Percentiles rank a stretch among this genome's conserved stretches.
These are phyloP conservation scores for Adelosebastes latens DNA, from an alignment of 2,797 vertebrate genomes.

Conservation along the genomic window DNA sequence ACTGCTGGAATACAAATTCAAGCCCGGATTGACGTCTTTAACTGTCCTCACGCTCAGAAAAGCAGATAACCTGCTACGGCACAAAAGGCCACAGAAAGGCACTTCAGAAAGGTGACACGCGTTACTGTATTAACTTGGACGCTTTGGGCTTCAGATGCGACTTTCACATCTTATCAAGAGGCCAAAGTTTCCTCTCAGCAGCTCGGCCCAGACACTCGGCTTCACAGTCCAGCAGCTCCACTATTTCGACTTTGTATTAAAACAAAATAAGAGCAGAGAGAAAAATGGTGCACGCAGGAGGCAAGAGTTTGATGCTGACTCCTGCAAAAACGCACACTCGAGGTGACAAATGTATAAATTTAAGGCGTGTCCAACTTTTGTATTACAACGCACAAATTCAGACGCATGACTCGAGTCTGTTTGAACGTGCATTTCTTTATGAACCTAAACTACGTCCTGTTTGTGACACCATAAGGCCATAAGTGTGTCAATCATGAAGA, in stretches of 20 bases:
- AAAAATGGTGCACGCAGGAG: constrained; percentile 5
- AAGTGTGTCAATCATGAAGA: background rate
- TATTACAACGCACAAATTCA: background rate
- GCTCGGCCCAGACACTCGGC: constrained; percentile 17
- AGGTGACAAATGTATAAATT: constrained; percentile 32
- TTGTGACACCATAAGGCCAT: background rate
- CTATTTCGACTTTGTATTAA: constrained; percentile 9
- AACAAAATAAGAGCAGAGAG: background rate
- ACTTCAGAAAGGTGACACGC: constrained; percentile 32
- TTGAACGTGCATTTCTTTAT: background rate
- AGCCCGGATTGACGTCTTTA: constrained; percentile 18
- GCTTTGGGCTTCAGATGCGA: constrained; percentile 8
- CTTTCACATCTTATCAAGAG: constrained; percentile 44
- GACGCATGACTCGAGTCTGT: background rate
- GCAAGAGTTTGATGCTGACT: constrained; percentile 34
- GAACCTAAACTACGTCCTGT: background rate
- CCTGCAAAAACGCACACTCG: constrained; percentile 9
- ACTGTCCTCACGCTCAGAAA: constrained; percentile 44
- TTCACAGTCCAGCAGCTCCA: constrained; percentile 50
- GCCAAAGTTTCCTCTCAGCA: constrained; percentile 20
- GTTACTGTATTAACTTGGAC: constrained; percentile 5
- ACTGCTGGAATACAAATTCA: constrained; percentile 63
- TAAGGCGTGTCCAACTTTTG: background rate
- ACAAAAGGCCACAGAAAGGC: constrained; percentile 11
- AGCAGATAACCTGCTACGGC: constrained; percentile 23